Base-by-base conservation (phyloP, 2,797 vertebrate genomes). In the Myotis vivesi region DNA sequence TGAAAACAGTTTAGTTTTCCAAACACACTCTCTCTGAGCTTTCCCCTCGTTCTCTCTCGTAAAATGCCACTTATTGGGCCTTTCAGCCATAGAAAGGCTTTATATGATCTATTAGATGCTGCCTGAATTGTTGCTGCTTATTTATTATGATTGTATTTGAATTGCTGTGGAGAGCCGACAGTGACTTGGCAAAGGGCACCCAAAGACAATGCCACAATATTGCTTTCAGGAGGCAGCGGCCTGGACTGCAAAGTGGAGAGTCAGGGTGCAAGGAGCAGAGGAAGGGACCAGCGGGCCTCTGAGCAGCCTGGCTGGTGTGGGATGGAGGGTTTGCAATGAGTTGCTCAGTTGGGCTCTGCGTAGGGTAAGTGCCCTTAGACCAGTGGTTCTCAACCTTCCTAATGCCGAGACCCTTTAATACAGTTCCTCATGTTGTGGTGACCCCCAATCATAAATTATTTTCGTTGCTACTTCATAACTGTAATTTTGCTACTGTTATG, bases 41-140 rank as follows among this genome's bases (percentile, higher is more conserved):
- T 17, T 15, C 33, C 23, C 8, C 30, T 4, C 36, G 41, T 75
- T 71, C 64, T 88, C 36, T 94, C 59, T 91, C 89, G 33, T 90
- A 93, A 80, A 94, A 91, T 84, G 38, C 28, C 53, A 51, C 83
- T 95, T 82, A 25, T 33, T 96, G 90, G 64, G n/a, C 51, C 94
- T 93, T 95, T 86, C 23, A 89, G 88, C 17, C 81, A 51, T 38
- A 73, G 87, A 62, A 87, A 86, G 82, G n/a, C 80, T 97, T 96
- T 92, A 84, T 94, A 64, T 46, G 30, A 94, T 93, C 93, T 93
- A 64, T 93, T 91, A 84, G 25, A 59, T 28, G 62, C 33, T 83
- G 51, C 57, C 89, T 96, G 95, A 93, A 96, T 92, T 92, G 91
- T 38, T 72, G 44, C 86, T 76, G 66, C 93, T 94, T 96, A 83